Evolutionary conservation across 2,888 invertebrate genomes (phyloP), one percentile per base, ranked within the genome.

Genomic region (Idaea biselata): DNA sequence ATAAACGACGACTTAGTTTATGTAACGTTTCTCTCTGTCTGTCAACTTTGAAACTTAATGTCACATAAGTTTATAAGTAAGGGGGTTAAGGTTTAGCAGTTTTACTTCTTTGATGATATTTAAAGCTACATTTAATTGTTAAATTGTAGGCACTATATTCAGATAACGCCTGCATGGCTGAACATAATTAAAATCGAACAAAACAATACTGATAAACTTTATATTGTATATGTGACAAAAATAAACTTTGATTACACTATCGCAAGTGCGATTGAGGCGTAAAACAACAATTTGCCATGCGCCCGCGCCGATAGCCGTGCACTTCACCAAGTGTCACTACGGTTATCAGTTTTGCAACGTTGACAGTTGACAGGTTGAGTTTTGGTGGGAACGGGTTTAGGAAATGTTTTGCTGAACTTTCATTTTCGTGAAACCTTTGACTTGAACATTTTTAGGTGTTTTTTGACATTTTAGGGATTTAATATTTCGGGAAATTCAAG

Each of bases 281-380:
- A 75, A 81, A 80, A 79, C 81, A 74, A 78, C 84, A 81, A 80
- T 84, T 83, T 81, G 79, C 81, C 78, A 80, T 78, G 75, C 78
- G 73, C 61, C 65, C 77, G 75, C 78, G 73, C 60, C 65, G 90
- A 91, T 91, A 91, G 89, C 89, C 90, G 86, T 86, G 84, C 88
- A 84, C 83, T 82, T 78, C 82, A 69, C 76, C 71, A 44, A 68
- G 71, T 78, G 81, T 83, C 84, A 84, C 83, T 82, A 78, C 68
- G 68, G 54, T 75, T 87, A 86, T 84, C 83, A 83, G 82, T 81
- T 86, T 84, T 85, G 83, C 84, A 84, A 86, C 78, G 82, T 85
- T 81, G 80, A 80, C 71, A 79, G 25, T 3, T 25, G 25, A 25
- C 25, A 25, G 25, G 25, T 25, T 25, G 25, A 25, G 25, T 25